A percentile compares a stretch with the other conserved stretches of the same genome.
These are phyloP conservation scores for Nycticebus coucang DNA, from an alignment of 2,113 vertebrate species.

Conservation along the genomic window DNA sequence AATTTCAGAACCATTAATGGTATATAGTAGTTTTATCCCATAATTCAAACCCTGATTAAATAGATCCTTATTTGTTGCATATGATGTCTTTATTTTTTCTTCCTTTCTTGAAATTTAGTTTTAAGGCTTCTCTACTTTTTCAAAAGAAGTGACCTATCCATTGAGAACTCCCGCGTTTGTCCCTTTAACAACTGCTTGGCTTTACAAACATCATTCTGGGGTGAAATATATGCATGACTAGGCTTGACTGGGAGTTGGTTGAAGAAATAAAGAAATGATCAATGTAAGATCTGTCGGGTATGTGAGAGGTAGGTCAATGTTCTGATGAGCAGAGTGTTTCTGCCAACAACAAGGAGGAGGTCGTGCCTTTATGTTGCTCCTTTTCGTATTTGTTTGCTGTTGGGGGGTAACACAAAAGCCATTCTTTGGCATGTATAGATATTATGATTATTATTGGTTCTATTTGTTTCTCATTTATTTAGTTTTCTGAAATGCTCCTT, in stretches of 20 bases:
- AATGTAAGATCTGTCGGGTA: not conserved
- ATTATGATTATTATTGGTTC: conserved; percentile 1
- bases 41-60: not conserved
- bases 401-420: not conserved
- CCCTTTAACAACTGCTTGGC: not conserved
- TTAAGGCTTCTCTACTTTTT: not conserved
- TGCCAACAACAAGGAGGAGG: not conserved
- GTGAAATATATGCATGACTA: not conserved
- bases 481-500: not conserved
- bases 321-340: not conserved
- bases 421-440: not conserved
- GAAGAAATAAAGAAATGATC: not conserved
- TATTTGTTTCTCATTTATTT: not conserved
- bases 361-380: not conserved
- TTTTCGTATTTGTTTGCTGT: not conserved
- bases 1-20: not conserved
- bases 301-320: not conserved
- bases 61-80: not conserved
- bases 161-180: not conserved
- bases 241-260: not conserved
- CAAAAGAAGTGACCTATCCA: not conserved
- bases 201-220: not conserved
- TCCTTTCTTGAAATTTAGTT: not conserved
- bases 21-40: not conserved
- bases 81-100: not conserved